Percentiles rank a stretch among this genome's conserved stretches.
Conservation (phyloP, 2,113 vertebrate genomes). For the Misgurnus mizolepis region DNA sequence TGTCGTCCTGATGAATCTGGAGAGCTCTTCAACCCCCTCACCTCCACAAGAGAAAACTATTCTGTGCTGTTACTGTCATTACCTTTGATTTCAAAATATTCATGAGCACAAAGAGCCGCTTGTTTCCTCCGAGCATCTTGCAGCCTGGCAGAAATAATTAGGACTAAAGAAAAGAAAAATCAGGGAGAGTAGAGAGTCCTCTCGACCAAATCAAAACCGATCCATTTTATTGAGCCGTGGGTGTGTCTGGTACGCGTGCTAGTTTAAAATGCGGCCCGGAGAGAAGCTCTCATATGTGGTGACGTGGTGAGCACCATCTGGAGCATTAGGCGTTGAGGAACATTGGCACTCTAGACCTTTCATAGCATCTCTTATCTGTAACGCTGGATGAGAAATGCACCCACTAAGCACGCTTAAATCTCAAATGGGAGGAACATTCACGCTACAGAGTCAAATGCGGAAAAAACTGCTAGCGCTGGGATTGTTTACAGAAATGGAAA, state of each 20-base stretch:
- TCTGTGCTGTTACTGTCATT: slow-evolving; percentile 21
- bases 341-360: slow-evolving; percentile 7
- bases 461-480: slow-evolving; percentile 54
- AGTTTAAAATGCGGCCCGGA: slow-evolving; percentile 45
- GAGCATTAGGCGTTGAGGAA: slow-evolving; percentile 50
- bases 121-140: slow-evolving; percentile 16
- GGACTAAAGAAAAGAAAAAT: slow-evolving; percentile 1
- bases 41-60: slow-evolving; percentile 39
- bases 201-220: slow-evolving; percentile 48
- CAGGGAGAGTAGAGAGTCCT: neutral
- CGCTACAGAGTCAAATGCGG: slow-evolving; percentile 70
- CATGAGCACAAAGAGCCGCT: slow-evolving; percentile 1
- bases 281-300: slow-evolving; percentile 52
- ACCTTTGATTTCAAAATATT: slow-evolving; percentile 45
- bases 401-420: slow-evolving; percentile 70
- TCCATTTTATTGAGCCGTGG: slow-evolving; percentile 53
- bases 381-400: slow-evolving; percentile 63
- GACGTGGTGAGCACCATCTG: slow-evolving; percentile 59
- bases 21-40: slow-evolving; percentile 44
- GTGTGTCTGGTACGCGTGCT: slow-evolving; percentile 41
- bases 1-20: slow-evolving; percentile 42
- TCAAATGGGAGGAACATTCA: slow-evolving; percentile 68
- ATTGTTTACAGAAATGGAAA: slow-evolving; percentile 69
- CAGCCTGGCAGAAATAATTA: slow-evolving; percentile 40
- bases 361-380: slow-evolving; percentile 48